A percentile compares a stretch with the other conserved stretches of the same genome.
Evolutionary conservation across 2,888 invertebrate species (phyloP).

Genomic region (Lepidocyrtinus sp.): DNA sequence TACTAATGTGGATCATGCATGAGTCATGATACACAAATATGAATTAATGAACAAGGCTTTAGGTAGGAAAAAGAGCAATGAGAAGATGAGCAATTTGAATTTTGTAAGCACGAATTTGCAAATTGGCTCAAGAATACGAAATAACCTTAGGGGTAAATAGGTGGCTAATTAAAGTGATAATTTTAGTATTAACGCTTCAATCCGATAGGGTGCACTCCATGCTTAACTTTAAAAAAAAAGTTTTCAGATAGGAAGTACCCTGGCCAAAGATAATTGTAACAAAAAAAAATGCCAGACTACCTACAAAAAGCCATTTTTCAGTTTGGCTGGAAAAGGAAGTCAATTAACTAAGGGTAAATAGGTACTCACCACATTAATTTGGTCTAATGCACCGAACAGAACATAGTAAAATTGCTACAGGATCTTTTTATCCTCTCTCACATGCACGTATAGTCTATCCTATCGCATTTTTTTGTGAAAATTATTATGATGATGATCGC

Average conservation of each 20-base stretch:
- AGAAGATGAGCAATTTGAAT: not conserved
- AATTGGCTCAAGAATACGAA: conserved; percentile 44
- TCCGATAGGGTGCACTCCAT: not conserved
- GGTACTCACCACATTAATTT: conserved; percentile 40
- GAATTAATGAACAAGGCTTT: not conserved
- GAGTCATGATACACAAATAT: not conserved
- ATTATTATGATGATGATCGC: conserved; percentile 28
- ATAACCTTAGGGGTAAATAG: conserved; percentile 18
- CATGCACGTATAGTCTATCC: conserved; percentile 20
- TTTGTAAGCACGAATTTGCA: not conserved
- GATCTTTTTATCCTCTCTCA: conserved; percentile 5
- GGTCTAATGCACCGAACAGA: conserved; percentile 27
- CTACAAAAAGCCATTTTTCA: too few relatives aligned
- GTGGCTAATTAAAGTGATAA: conserved; percentile 37
- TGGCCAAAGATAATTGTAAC: too few relatives aligned
- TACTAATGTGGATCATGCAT: not conserved
- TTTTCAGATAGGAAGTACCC: too few relatives aligned
- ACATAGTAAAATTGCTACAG: conserved; percentile 33
- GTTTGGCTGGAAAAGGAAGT: conserved; percentile 57
- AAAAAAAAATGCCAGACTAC: too few relatives aligned
- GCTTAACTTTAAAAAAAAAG: too few relatives aligned
- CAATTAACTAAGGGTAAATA: conserved; percentile 52
- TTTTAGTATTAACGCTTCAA: not conserved
- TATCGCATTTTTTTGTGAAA: not conserved
- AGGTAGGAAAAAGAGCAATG: not conserved